phyloP scores from a whole-genome alignment of 2,888 invertebrate genomes.

The Ochropleura leucogaster region DNA sequence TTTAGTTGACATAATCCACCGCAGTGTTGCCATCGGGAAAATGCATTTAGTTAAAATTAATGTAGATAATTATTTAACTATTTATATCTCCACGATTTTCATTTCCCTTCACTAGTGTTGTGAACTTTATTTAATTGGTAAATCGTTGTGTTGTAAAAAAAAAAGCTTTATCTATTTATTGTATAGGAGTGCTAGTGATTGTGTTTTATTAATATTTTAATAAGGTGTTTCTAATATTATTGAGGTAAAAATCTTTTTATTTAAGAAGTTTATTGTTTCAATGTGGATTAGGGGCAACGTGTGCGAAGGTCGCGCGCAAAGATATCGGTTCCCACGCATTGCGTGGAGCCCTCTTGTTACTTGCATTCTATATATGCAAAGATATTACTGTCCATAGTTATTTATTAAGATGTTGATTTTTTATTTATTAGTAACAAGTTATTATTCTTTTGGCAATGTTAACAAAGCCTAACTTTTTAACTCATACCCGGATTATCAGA shows the following conservation, averaged over 20 bases:
- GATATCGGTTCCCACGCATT: background rate
- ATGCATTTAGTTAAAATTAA: slow-evolving; percentile 52
- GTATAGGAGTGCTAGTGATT: slow-evolving; percentile 42
- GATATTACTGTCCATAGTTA: slow-evolving; percentile 1
- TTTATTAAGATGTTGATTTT: slow-evolving; percentile 13
- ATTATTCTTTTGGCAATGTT: slow-evolving; percentile 17
- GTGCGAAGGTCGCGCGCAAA: slow-evolving; percentile 16
- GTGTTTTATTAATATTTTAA: slow-evolving; percentile 47
- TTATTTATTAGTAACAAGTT: background rate
- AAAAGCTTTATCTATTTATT: slow-evolving; percentile 54
- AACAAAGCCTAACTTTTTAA: background rate
- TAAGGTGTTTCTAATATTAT: slow-evolving; percentile 33
- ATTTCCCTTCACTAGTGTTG: slow-evolving; percentile 50
- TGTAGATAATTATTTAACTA: slow-evolving; percentile 25
- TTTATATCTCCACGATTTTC: slow-evolving; percentile 31
- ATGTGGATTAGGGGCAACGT: slow-evolving; percentile 12
- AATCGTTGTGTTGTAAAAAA: slow-evolving; percentile 53
- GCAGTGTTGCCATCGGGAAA: slow-evolving; percentile 39
- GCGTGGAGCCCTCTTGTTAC: background rate
- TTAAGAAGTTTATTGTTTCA: slow-evolving; percentile 22
- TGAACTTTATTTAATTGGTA: slow-evolving; percentile 51
- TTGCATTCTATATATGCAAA: slow-evolving; percentile 10
- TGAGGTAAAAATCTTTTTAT: slow-evolving; percentile 40
- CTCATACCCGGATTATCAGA: background rate
- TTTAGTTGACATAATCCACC: slow-evolving; percentile 8